Percentiles rank a stretch among this genome's conserved stretches.
These are phyloP conservation scores for Parapsyche elsis DNA, from an alignment of 1,140 invertebrate species.

Conservation along the genomic window DNA sequence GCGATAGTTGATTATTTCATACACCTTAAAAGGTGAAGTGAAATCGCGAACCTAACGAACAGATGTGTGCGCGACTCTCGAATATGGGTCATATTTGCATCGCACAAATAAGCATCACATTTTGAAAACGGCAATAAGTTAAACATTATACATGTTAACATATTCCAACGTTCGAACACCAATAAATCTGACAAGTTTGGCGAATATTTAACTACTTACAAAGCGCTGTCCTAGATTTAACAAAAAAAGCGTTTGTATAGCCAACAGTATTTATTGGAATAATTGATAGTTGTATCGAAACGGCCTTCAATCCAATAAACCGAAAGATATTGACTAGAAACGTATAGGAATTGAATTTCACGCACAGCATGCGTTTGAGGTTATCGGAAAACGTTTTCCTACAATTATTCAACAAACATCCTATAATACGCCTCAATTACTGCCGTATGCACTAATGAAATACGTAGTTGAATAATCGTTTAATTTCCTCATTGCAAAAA, in stretches of 20 bases:
- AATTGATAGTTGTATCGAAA: no score
- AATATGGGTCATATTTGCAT: background rate
- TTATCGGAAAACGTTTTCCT: constrained; percentile 6
- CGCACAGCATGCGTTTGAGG: constrained; percentile 11
- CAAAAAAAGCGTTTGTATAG: background rate
- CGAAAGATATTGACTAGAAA: background rate
- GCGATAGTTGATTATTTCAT: constrained; percentile 11
- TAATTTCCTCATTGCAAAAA: no score
- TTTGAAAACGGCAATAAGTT: background rate
- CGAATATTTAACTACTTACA: background rate
- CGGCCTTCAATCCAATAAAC: no score
- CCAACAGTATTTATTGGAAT: no score
- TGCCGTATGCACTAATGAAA: no score
- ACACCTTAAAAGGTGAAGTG: constrained; percentile 28
- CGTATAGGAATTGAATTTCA: background rate
- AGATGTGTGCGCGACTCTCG: constrained; percentile 3
- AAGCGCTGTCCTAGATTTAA: background rate
- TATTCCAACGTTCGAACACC: no score
- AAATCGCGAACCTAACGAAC: constrained; percentile 22
- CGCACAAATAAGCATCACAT: background rate
- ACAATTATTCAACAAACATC: background rate
- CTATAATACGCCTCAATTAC: background rate
- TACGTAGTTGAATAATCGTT: no score
- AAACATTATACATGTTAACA: no score
- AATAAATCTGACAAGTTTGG: background rate